Evolutionary conservation across 2,797 vertebrate genomes (phyloP), one percentile per base, ranked within the genome.

Genomic region (Synanceia verrucosa): DNA sequence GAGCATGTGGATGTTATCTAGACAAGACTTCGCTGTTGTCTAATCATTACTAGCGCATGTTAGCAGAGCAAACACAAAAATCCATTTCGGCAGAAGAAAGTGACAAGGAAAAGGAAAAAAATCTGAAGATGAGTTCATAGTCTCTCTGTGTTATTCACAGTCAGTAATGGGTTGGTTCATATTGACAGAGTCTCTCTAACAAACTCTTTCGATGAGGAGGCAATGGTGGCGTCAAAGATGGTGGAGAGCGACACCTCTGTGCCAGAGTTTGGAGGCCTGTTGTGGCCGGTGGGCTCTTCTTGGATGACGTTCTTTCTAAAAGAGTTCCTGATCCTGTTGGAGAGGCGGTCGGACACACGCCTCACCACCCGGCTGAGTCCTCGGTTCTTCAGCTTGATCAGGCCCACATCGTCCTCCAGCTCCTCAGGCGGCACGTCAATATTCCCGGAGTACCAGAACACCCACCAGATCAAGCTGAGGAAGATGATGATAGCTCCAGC

Each of bases 381-480:
- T 0, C 58, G 79, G 33, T 79, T 89, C 80, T 56, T 92, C 31
- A 26, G 61, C 65, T 93, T 92, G 14, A 77, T 79, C 37, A 93
- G 41, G 5, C 88, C 93, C 67, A 94, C 89, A 71, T 97, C 94
- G 67, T 95, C 95, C 84, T 91, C 88, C 77, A 95, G 90, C 71
- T 94, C 94, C 48, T 95, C 96, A 0, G 84, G 90, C 0, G 94
- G 94, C 65, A 97, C 94, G n/a, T 97, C 96, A 23, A 98, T 94
- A 92, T 99, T 99, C 47, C 96, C 96, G 0, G 94, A 92, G 93
- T 95, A 97, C 98, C 98, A 99, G 91, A 97, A 97, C 66, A 99
- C 92, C 97, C 97, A 99, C 96, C 97, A 98, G 80, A 98, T 93
- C 41, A 98, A 93, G 87, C 97, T 97, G 82, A 97, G 76, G 90